Evolutionary conservation across 2,797 vertebrate genomes (phyloP), one percentile per base, ranked within the genome.

Genomic region (Aeoliscus strigatus): DNA sequence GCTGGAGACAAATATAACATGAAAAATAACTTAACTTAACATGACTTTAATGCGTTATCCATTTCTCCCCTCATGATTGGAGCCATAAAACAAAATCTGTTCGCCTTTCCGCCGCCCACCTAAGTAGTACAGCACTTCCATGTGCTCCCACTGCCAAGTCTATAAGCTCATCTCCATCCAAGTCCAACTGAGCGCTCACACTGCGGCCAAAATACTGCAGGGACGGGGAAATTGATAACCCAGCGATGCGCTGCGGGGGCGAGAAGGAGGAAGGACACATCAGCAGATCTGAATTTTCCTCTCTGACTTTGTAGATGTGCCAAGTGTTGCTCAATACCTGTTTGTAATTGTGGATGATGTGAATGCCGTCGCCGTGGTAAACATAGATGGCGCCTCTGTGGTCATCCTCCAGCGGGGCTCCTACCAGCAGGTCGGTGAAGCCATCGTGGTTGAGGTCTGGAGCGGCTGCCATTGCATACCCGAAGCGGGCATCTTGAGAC

Each of bases 201-300:
- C 94, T 97, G 51, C 92, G 89, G 25, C 95, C 95, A 27, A 97
- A 98, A 58, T 96, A 96, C 14, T 79, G 84, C 60, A 96, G 90
- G 8, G 79, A 56, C 0, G 79, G 63, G 2, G 85, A 90, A 60
- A 97, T 71, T 0, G 84, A 84, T 3, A 77, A 71, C 1, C 88
- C 91, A 14, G 87, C 69, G 16, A 98, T 89, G 37, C 91, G 89
- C 94, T 98, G 76, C 23, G 21, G 66, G 31, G 17, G 25, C 4
- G 8, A 12, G 16, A 51, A n/a, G n/a, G 14, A 60, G 16, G 9
- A 42, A 23, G 18, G 2, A 8, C 8, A 47, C 18, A 30, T 54
- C 1, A 18, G 36, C 14, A 25, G 14, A 16, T 52, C 1, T 56
- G 0, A 39, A 38, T 40, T 15, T 9, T 21, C 14, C 16, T 6